Evolutionary conservation across 2,888 invertebrate species (phyloP).

Genomic region (Ceriagrion tenellum): DNA sequence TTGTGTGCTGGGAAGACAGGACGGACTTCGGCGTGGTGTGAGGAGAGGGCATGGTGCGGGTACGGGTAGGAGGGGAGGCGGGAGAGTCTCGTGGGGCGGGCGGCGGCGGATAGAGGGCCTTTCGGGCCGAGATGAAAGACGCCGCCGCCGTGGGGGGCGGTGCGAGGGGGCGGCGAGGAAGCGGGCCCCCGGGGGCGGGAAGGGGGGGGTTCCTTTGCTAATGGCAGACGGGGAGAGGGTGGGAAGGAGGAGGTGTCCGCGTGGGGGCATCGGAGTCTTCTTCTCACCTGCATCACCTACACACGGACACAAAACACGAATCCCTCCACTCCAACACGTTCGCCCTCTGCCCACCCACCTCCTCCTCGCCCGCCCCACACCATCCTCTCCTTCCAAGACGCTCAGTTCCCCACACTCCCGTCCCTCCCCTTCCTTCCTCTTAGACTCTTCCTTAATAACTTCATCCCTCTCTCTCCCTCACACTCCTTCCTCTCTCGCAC

Average conservation of each 20-base stretch:
- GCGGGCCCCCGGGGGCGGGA: neutral
- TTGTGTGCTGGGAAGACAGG: neutral
- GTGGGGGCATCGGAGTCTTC: conserved; percentile 43
- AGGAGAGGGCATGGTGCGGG: neutral
- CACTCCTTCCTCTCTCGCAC: neutral
- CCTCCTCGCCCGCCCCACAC: neutral
- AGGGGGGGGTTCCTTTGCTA: conserved; percentile 55
- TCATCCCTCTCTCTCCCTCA: neutral
- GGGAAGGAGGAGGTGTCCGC: conserved; percentile 4
- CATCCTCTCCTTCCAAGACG: neutral
- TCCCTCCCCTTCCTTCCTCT: neutral
- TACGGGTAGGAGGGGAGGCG: neutral
- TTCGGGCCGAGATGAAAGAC: conserved; percentile 44
- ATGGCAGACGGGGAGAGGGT: conserved; percentile 67
- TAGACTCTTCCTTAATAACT: conserved; percentile 34
- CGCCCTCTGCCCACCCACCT: conserved; percentile 17
- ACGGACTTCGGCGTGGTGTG: neutral
- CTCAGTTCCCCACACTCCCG: too few relatives aligned
- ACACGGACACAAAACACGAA: conserved; percentile 71
- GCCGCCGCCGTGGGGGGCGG: conserved; percentile 68
- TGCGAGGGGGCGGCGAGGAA: conserved; percentile 16
- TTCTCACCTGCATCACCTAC: conserved; percentile 67
- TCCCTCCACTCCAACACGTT: conserved; percentile 71
- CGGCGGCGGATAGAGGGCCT: conserved; percentile 30
- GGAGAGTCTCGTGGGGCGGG: neutral